Conservation (phyloP, 2,888 invertebrate genomes). For the Dasysyrphus albostriatus region DNA sequence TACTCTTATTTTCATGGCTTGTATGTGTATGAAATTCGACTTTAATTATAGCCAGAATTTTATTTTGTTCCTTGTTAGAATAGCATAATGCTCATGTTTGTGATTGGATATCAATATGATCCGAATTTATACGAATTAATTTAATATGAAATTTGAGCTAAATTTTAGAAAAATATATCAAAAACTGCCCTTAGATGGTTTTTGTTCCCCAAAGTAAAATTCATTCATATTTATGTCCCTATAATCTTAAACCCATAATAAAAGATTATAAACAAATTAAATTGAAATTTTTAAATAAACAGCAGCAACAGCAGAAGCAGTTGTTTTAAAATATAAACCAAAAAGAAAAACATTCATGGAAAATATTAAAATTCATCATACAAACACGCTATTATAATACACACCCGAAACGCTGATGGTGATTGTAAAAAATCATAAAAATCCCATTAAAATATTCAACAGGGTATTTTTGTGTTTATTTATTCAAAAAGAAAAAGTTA, state of each 20-base stretch:
- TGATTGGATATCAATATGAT: not conserved
- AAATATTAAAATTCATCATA: constrained; percentile 75
- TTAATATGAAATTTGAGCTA: not conserved
- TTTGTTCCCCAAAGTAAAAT: not conserved
- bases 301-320: constrained; percentile 5
- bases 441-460: constrained; percentile 69
- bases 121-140: not conserved
- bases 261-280: constrained; percentile 18
- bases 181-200: not conserved
- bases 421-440: constrained; percentile 73
- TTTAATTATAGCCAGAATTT: not conserved
- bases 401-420: constrained; percentile 17
- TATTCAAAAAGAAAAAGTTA: constrained; percentile 20
- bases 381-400: not conserved
- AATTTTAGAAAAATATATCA: not conserved
- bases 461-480: constrained; percentile 45
- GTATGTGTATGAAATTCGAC: not conserved
- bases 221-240: not conserved
- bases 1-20: not conserved
- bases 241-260: not conserved
- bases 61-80: too few species aligned
- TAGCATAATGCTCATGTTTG: too few species aligned
- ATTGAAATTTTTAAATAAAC: not conserved
- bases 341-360: not conserved
- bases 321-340: not conserved